These are phyloP conservation scores for Eudemis profundana DNA, from an alignment of 2,888 invertebrate species.

Conservation along the genomic window DNA sequence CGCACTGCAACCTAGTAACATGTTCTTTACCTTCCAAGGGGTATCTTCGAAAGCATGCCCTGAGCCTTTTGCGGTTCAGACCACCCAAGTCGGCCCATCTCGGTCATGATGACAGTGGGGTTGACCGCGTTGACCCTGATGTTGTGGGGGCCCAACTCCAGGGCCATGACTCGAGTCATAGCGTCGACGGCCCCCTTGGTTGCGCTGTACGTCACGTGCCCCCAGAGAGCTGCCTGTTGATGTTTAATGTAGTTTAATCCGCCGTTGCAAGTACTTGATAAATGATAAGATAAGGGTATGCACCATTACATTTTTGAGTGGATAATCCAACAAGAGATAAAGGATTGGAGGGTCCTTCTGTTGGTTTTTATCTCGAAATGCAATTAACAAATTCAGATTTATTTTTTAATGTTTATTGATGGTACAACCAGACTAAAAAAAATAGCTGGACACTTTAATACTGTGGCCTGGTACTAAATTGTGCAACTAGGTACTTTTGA, in stretches of 20 bases:
- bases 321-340: conserved; percentile 1
- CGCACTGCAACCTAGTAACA: not conserved
- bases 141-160: conserved; percentile 90
- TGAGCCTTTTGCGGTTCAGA: conserved; percentile 88
- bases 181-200: conserved; percentile 94
- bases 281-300: not conserved
- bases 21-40: conserved; percentile 87
- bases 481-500: no score
- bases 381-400: not conserved
- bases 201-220: conserved; percentile 91
- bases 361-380: not conserved
- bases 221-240: conserved; percentile 84
- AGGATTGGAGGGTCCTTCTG: not conserved
- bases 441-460: no score
- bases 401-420: not conserved
- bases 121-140: conserved; percentile 94
- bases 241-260: conserved; percentile 11
- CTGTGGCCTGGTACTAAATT: no score
- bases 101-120: conserved; percentile 95
- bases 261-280: not conserved
- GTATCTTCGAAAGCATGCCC: conserved; percentile 90
- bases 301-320: not conserved
- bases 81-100: conserved; percentile 92
- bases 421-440: no score
- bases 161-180: conserved; percentile 90